phyloP scores from a whole-genome alignment of 1,140 invertebrate species.

The Lordiphosa stackelbergi region DNA sequence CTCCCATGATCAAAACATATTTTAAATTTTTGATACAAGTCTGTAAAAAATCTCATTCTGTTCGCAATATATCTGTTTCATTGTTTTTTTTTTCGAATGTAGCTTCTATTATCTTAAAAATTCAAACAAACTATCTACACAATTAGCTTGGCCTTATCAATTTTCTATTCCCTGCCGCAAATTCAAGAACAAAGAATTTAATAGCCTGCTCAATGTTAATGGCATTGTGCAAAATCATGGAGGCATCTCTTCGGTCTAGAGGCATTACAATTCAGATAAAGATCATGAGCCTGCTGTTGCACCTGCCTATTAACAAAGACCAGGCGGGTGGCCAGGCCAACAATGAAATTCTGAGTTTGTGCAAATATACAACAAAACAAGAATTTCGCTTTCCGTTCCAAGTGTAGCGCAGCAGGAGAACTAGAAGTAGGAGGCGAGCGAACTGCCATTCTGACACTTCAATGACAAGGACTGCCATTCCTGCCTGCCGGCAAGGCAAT shows the following conservation, averaged over 20 bases:
- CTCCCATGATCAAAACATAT: too few species aligned
- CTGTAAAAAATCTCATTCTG: too few species aligned
- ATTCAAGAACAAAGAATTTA: slow-evolving; percentile 8
- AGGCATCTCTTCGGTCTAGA: slow-evolving; percentile 25
- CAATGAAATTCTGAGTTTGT: slow-evolving; percentile 20
- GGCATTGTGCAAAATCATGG: slow-evolving; percentile 58
- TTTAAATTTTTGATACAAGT: too few species aligned
- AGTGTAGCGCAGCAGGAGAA: slow-evolving; percentile 41
- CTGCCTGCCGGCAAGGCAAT: slow-evolving; percentile 14
- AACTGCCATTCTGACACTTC: slow-evolving; percentile 33
- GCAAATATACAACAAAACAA: slow-evolving; percentile 38
- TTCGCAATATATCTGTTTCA: too few species aligned
- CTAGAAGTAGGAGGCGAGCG: slow-evolving; percentile 5
- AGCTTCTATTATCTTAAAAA: background rate
- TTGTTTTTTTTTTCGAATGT: too few species aligned
- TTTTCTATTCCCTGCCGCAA: slow-evolving; percentile 1
- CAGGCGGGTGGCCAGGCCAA: slow-evolving; percentile 36
- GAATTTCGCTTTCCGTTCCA: slow-evolving; percentile 11
- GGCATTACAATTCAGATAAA: slow-evolving; percentile 25
- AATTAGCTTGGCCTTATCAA: slow-evolving; percentile 13
- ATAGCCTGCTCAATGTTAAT: slow-evolving; percentile 29
- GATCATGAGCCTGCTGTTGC: slow-evolving; percentile 40
- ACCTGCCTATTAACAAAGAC: slow-evolving; percentile 50
- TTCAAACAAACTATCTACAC: slow-evolving; percentile 21
- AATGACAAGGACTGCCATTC: slow-evolving; percentile 49